Conservation (phyloP, 1,140 invertebrate species). For the Schlechtendalia chinensis region DNA sequence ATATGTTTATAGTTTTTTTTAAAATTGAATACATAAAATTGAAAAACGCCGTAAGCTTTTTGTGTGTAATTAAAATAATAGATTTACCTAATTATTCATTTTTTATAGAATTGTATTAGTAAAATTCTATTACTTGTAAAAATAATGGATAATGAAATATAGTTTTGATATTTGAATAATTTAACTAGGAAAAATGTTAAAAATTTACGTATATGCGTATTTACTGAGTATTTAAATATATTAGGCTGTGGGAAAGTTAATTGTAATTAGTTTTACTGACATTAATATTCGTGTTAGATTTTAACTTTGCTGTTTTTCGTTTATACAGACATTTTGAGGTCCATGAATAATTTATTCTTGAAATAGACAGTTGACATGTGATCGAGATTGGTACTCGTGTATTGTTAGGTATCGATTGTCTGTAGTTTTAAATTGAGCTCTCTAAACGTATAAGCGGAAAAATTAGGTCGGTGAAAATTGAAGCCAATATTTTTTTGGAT, state of each 20-base stretch:
- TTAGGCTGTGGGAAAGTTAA: no score
- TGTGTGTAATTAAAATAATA: no score
- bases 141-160: no score
- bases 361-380: not conserved
- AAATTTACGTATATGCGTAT: no score
- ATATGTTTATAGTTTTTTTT: not conserved
- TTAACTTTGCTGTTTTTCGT: not conserved
- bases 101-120: no score
- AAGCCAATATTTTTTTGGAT: slow-evolving; percentile 28
- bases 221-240: no score
- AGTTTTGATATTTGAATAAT: no score
- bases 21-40: not conserved
- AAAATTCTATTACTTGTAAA: no score
- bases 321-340: not conserved
- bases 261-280: not conserved
- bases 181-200: no score
- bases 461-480: slow-evolving; percentile 36
- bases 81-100: no score
- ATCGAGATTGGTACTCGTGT: not conserved
- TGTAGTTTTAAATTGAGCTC: not conserved
- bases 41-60: not conserved
- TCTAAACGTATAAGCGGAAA: not conserved
- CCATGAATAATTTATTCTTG: not conserved
- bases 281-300: not conserved
- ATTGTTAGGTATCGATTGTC: not conserved